These are phyloP conservation scores for Zingel zingel DNA, from an alignment of 2,113 vertebrate genomes.

Conservation along the genomic window DNA sequence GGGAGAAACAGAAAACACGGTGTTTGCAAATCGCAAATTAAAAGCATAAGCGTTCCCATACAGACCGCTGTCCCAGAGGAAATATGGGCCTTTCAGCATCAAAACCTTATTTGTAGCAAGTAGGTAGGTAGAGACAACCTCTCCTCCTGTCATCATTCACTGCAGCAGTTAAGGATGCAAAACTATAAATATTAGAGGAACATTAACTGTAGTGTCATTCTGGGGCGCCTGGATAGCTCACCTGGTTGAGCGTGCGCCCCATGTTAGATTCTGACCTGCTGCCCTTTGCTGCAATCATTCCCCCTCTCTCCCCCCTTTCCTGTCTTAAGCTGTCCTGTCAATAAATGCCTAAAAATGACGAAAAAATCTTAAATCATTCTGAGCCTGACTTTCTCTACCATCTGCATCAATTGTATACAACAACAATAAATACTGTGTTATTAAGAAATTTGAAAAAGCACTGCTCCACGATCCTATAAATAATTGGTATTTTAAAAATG, in stretches of 20 bases:
- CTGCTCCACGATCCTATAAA: not conserved
- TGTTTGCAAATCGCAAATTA: slow-evolving; percentile 77
- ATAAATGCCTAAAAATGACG: too few species aligned
- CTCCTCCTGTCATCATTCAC: slow-evolving; percentile 35
- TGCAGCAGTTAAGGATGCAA: slow-evolving; percentile 26
- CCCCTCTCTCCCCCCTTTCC: too few species aligned
- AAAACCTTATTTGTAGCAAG: slow-evolving; percentile 46
- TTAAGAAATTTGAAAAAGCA: slow-evolving; percentile 6
- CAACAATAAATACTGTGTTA: not conserved
- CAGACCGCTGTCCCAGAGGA: slow-evolving; percentile 55
- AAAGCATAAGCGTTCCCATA: slow-evolving; percentile 62
- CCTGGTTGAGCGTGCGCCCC: too few species aligned
- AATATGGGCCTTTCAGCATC: slow-evolving; percentile 57
- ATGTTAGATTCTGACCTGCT: too few species aligned
- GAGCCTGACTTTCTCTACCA: not conserved
- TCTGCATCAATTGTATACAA: not conserved
- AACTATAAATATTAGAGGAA: slow-evolving; percentile 19
- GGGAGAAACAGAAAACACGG: slow-evolving; percentile 62
- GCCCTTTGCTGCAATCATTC: too few species aligned
- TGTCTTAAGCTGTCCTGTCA: too few species aligned
- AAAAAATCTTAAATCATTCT: slow-evolving; percentile 2
- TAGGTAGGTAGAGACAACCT: slow-evolving; percentile 31
- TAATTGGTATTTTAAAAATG: not conserved
- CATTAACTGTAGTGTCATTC: slow-evolving; percentile 15
- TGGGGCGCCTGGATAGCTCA: too few species aligned